phyloP scores from a whole-genome alignment of 2,888 invertebrate species.

The Drosophila tripunctata region DNA sequence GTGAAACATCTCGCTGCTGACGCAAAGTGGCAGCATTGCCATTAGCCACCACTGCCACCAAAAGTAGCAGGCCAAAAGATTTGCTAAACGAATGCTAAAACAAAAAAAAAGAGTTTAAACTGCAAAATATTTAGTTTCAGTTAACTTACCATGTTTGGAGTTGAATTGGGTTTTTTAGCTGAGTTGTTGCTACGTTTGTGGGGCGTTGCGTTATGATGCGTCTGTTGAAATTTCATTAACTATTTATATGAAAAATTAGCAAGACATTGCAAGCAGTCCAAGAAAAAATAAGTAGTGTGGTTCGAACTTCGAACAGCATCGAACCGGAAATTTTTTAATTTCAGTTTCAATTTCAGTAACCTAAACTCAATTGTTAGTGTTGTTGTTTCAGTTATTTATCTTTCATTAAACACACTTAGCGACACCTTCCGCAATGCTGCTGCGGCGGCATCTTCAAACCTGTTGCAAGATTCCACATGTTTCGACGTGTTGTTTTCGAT shows the following conservation, averaged over 20 bases:
- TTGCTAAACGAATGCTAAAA: conserved; percentile 23
- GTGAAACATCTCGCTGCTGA: conserved; percentile 78
- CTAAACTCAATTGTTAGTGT: conserved; percentile 23
- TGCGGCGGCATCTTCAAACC: conserved; percentile 44
- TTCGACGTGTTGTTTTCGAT: conserved; percentile 20
- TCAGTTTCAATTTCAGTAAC: conserved; percentile 15
- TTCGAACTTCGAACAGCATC: conserved; percentile 37
- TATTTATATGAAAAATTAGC: conserved; percentile 81
- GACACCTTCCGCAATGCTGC: conserved; percentile 39
- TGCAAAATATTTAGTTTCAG: neutral
- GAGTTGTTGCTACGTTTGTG: conserved; percentile 15
- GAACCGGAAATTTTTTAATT: conserved; percentile 51
- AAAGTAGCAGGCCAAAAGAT: conserved; percentile 10
- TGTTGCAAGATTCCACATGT: conserved; percentile 42
- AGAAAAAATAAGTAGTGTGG: too few species aligned
- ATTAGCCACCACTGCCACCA: conserved; percentile 11
- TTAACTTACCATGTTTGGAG: conserved; percentile 52
- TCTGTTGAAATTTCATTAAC: conserved; percentile 65
- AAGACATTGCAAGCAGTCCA: conserved; percentile 40
- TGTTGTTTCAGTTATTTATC: conserved; percentile 15
- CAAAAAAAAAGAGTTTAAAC: neutral
- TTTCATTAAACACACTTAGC: conserved; percentile 50
- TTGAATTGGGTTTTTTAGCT: neutral
- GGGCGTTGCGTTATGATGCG: conserved; percentile 59
- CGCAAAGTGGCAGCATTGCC: conserved; percentile 42